Evolutionary conservation across 2,113 vertebrate species (phyloP), one percentile per base, ranked within the genome.

Genomic region (Neolamprologus ventralis): DNA sequence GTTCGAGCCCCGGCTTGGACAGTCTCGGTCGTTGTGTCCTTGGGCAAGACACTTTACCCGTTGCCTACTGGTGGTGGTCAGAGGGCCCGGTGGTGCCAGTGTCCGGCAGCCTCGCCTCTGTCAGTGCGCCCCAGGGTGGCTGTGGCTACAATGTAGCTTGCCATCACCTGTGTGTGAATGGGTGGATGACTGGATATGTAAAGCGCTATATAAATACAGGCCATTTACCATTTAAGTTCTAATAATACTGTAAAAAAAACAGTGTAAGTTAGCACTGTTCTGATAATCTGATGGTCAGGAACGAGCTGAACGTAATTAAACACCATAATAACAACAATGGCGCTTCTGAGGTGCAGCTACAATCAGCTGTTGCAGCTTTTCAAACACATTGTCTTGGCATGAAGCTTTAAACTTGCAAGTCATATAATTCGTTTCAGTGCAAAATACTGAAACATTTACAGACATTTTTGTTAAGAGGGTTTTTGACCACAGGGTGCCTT

Each of bases 271-370:
- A 47, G 40, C 0, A 1, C 40, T 47, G 42, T 47, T 47, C 42
- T 75, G 9, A 5, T 28, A 75, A 47, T 47, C 16, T 23, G 23
- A 75, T 7, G 7, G 6, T 75, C 16, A 12, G 42, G 42, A 49
- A 75, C 0, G 4, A 75, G 71, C 71, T 75, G 6, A 75, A 49
- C 0, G 1, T 8, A 28, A 19, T 49, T 31, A 28, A 75, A 75
- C 14, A 19, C 23, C 71, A 49, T 75, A 28, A 7, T 19, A 28
- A 49, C 23, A 21, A 75, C 68, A 2, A 19, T 28, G 71, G 26
- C 0, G 1, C 9, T 19, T 28, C 42, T 47, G 23, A 75, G 40
- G 71, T 45, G 4, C 42, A 47, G 40, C 40, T 73, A 17, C 68
- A 73, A 45, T 73, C 68, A 73, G 14, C 68, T 10, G 21, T 28